Base-by-base conservation (phyloP, 2,113 vertebrate genomes). In the Gallinago jamesoni region DNA sequence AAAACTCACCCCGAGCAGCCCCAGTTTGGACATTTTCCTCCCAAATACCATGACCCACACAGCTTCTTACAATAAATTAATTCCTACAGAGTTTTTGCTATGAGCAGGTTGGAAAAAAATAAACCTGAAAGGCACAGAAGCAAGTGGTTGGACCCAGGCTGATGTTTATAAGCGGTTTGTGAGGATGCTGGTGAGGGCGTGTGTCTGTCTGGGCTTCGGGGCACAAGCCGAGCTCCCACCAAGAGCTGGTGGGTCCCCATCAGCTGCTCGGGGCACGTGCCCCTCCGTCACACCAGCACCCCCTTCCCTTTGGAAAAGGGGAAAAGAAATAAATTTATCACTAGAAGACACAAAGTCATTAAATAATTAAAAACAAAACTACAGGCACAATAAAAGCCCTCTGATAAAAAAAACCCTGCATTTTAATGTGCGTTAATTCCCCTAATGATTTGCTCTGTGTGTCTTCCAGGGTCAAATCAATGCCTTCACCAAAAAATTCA, bases 321-420 rank as follows among this genome's bases (percentile, higher is more conserved):
- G 18, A 28, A 68, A 83, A 93, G 90, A 95, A 97, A 97, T 74
- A 97, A 96, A 97, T 97, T 97, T 97, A 98, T 98, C 97, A 97
- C 66, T 43, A 83, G 80, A 91, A 98, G 97, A 98, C 97, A 98
- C 96, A 98, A 98, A 98, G 98, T 98, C 97, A 97, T 98, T 98
- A 98, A 97, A 98, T 98, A 98, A 98, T 98, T 98, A 98, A 98
- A 97, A 97, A 94, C 94, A 98, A 98, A 98, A 98, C 96, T 96
- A 97, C 80, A 96, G 94, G 96, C 96, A 97, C 97, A 98, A 97
- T 98, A 97, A 98, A 98, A 98, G 96, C 95, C 96, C 92, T 93
- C 78, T 84, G 97, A 98, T 98, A 96, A 97, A 97, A 97, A 0
- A 2, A 47, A 19, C 70, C 64, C 93, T 94, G 96, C 97, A 96